These are phyloP conservation scores for Macrobrachium nipponense DNA, from an alignment of 1,140 invertebrate species.

Conservation along the genomic window DNA sequence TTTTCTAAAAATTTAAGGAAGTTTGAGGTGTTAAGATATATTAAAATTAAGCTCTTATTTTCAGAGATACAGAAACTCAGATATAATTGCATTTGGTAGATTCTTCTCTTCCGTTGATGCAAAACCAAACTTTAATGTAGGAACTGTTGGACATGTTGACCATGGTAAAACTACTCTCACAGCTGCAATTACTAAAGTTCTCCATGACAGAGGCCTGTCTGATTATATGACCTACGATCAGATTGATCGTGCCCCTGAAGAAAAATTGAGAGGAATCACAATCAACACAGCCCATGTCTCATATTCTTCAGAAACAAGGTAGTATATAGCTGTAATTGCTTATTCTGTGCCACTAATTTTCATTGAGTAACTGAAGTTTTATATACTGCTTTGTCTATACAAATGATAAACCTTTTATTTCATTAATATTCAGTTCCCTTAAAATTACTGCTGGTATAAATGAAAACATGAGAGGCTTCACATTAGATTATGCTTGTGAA, in stretches of 20 bases:
- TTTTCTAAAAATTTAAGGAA: no score
- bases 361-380: slow-evolving; percentile 1
- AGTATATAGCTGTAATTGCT: not conserved
- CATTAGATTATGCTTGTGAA: no score
- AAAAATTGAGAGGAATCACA: slow-evolving; percentile 93
- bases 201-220: slow-evolving; percentile 73
- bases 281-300: slow-evolving; percentile 95
- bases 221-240: slow-evolving; percentile 87
- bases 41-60: no score
- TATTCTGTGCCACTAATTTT: not conserved
- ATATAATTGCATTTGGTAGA: not conserved
- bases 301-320: slow-evolving; percentile 71
- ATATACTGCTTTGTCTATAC: not conserved
- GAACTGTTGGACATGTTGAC: slow-evolving; percentile 72
- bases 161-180: slow-evolving; percentile 74
- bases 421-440: not conserved
- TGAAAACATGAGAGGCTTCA: no score
- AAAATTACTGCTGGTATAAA: no score
- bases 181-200: slow-evolving; percentile 71
- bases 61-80: no score
- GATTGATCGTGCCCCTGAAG: slow-evolving; percentile 95
- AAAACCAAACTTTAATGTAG: slow-evolving; percentile 41
- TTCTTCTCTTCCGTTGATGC: not conserved
- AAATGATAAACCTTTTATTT: not conserved
- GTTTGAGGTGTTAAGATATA: no score